Percentiles rank a stretch among this genome's conserved stretches.
Evolutionary conservation across 1,140 invertebrate species (phyloP).

Genomic region (Cherax destructor): DNA sequence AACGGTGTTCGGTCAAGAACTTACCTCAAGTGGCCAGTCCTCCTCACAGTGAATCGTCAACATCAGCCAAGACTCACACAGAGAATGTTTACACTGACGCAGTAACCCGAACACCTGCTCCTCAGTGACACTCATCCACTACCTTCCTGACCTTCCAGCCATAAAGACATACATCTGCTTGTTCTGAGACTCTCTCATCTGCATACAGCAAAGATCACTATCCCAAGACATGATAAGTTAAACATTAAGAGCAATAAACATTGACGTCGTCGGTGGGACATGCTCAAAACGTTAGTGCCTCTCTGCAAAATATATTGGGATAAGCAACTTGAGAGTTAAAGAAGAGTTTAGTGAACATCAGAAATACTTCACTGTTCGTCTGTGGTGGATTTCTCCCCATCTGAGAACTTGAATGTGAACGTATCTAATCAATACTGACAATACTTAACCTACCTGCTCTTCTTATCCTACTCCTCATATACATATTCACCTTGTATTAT

Average conservation of each 20-base stretch:
- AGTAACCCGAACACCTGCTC: not conserved
- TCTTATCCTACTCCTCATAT: not conserved
- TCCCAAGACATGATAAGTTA: no score
- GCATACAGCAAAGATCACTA: not conserved
- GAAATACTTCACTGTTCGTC: no score
- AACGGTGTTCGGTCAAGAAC: conserved; percentile 33
- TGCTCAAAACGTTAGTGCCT: not conserved
- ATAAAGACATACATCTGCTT: no score
- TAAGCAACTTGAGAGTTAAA: no score
- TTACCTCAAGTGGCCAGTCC: not conserved
- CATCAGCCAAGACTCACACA: not conserved
- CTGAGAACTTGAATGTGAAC: no score
- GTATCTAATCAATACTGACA: no score
- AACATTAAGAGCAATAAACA: not conserved
- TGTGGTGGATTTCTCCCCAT: no score
- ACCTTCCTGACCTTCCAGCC: no score
- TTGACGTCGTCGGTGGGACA: not conserved
- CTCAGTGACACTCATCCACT: not conserved
- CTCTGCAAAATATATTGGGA: no score
- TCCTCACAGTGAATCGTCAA: not conserved
- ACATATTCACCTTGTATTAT: no score
- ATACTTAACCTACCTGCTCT: not conserved
- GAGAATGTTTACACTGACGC: not conserved
- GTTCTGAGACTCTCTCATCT: not conserved
- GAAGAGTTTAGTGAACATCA: no score